phyloP scores from a whole-genome alignment of 2,113 vertebrate species.

The Crotalus viridis region DNA sequence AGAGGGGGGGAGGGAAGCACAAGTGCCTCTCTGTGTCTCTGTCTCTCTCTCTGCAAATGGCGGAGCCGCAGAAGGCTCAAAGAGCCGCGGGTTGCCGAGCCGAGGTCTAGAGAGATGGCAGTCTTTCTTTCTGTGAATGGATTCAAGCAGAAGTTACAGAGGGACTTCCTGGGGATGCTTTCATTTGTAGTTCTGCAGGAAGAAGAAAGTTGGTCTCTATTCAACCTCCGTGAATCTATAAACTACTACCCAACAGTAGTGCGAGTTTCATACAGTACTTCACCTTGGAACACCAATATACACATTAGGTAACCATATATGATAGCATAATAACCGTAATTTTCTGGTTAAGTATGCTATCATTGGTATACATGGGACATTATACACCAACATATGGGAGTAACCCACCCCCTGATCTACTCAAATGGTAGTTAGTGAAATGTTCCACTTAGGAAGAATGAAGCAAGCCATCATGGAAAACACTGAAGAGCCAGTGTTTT shows the following conservation, averaged over 20 bases:
- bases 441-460: constrained; percentile 41
- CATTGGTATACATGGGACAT: not conserved
- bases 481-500: constrained; percentile 16
- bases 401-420: not conserved
- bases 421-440: constrained; percentile 33
- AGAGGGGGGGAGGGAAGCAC: too few relatives aligned
- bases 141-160: not conserved
- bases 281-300: not conserved
- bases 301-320: not conserved
- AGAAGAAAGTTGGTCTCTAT: not conserved
- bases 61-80: too few relatives aligned
- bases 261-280: not conserved
- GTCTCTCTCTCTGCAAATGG: too few relatives aligned
- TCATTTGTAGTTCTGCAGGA: not conserved
- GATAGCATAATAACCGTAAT: not conserved
- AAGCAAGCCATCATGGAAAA: constrained; percentile 14
- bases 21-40: too few relatives aligned
- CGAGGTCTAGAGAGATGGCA: not conserved
- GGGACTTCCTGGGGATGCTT: not conserved
- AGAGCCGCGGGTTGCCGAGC: too few relatives aligned
- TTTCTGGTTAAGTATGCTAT: not conserved
- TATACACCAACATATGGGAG: not conserved
- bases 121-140: not conserved
- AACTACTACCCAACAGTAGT: not conserved
- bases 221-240: not conserved